These are phyloP conservation scores for Drosophila sp. DNA, from an alignment of 1,140 invertebrate genomes.

Conservation along the genomic window DNA sequence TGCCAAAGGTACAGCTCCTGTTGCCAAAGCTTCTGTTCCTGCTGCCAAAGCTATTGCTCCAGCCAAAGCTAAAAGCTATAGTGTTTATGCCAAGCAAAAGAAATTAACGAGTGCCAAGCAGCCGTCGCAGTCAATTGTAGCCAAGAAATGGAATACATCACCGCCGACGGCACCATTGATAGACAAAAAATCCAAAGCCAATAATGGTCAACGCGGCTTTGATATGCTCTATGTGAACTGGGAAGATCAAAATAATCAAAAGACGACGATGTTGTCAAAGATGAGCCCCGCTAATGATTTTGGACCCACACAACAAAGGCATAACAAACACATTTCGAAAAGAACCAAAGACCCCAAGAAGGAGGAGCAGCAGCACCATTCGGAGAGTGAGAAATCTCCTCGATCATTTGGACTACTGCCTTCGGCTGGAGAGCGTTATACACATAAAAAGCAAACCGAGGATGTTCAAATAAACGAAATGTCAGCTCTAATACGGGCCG, in stretches of 20 bases:
- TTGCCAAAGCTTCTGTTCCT: no score
- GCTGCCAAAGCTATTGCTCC: no score
- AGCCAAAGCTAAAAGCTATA: background rate
- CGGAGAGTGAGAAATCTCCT: background rate
- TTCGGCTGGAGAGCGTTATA: conserved; percentile 15
- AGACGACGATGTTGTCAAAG: background rate
- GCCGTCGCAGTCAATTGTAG: background rate
- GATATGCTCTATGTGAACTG: background rate
- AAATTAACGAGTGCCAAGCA: background rate
- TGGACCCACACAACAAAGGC: background rate
- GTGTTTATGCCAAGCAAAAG: conserved; percentile 8
- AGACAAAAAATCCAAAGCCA: background rate
- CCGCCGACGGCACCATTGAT: background rate
- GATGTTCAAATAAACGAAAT: background rate
- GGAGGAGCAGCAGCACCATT: background rate
- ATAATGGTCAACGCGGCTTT: background rate
- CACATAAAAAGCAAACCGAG: background rate
- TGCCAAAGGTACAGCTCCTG: no score
- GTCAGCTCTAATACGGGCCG: background rate
- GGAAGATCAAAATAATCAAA: background rate
- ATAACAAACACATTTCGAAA: background rate
- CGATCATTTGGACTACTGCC: background rate
- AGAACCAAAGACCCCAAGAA: background rate
- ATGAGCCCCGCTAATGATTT: background rate
- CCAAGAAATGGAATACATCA: background rate